Base-by-base conservation (phyloP, 2,888 invertebrate species). In the Apeira syringaria region DNA sequence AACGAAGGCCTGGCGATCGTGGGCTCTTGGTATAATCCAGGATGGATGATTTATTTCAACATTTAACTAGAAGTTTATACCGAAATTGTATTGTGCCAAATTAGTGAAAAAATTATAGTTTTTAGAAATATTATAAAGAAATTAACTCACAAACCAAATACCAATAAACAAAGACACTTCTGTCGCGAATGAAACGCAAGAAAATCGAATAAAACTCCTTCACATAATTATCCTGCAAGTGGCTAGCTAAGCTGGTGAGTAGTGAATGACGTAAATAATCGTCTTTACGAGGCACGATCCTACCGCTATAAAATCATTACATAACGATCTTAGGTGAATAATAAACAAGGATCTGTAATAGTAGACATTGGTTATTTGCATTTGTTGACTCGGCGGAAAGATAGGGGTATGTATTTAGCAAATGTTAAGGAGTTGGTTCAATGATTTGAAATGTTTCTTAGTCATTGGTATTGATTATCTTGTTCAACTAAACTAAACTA, bases 201-300 rank as follows among this genome's bases (percentile, higher is more conserved):
- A 39, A 10, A 8, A 32, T 32, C 9, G 2, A 22, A 27, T n/a
- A 12, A 5, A 12, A 12, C 27, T 9, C 1, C 9, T 6, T 15
- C 26, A 22, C 12, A 33, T 32, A 27, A 40, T 29, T 29, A 33
- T 28, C 28, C 22, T 7, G 2, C 5, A 30, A 5, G 36, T 22
- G 12, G 20, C 39, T 34, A 13, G 8, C 15, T 22, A 37, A 32
- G 27, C 36, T 11, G 33, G 33, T 7, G 12, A 20, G 1, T 27
- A 4, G 20, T 33, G 37, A 29, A 35, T 20, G 42, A 46, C 20
- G 52, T 52, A 55, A 52, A 55, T 46, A 44, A 41, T 34, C 33
- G 28, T 50, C 27, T 55, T 55, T 55, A 55, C 50, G 55, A 50
- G 25, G 13, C 22, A 28, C 45, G 46, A 52, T 52, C 50, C 43